Evolutionary conservation across 2,113 vertebrate species (phyloP).

Genomic region (Sakesphorus luctuosus): DNA sequence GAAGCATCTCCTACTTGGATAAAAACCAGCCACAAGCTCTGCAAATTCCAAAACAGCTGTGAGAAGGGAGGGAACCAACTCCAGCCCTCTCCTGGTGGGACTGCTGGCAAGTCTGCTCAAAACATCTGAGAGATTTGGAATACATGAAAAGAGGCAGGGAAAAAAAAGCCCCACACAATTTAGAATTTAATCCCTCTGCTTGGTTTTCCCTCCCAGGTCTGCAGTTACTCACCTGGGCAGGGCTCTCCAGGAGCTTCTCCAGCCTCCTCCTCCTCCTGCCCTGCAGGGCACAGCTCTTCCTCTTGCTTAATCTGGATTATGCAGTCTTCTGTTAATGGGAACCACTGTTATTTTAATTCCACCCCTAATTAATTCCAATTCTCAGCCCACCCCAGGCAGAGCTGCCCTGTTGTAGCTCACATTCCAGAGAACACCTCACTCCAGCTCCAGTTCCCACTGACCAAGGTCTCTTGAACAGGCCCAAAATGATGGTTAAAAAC

Average conservation of each 20-base stretch:
- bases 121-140: background rate
- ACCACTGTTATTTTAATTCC: background rate
- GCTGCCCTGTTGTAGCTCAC: background rate
- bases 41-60: accelerated
- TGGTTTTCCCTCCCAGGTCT: background rate
- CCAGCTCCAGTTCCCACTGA: background rate
- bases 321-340: background rate
- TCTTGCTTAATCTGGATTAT: conserved; percentile 17
- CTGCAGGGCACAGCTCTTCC: background rate
- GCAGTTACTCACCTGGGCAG: conserved; percentile 47
- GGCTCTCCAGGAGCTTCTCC: background rate
- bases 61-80: background rate
- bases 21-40: background rate
- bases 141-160: background rate
- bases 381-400: background rate
- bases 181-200: background rate
- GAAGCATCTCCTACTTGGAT: background rate
- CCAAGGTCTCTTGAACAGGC: background rate
- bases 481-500: background rate
- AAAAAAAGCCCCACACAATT: too few relatives aligned
- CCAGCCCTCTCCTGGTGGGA: background rate
- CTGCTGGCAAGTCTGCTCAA: background rate
- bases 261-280: background rate
- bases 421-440: background rate
- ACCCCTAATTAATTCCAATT: background rate